Evolutionary conservation across 2,888 invertebrate genomes (phyloP).

Genomic region (Furcula furcula): DNA sequence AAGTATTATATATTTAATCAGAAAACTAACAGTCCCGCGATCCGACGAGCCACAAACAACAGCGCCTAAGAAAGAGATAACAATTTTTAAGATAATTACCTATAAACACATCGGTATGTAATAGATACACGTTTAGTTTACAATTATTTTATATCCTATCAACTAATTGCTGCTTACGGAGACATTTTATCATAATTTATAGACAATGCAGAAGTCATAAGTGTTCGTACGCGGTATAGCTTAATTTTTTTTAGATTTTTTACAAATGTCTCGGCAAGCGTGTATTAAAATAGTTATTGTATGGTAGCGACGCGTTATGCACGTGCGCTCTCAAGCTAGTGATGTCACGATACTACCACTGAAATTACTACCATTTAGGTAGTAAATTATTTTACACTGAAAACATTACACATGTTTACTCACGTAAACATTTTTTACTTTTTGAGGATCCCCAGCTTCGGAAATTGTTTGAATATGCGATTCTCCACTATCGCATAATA

Average conservation of each 20-base stretch:
- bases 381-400: slow-evolving; percentile 18
- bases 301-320: slow-evolving; percentile 46
- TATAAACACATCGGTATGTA: slow-evolving; percentile 65
- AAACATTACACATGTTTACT: slow-evolving; percentile 1
- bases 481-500: too few relatives aligned
- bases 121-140: slow-evolving; percentile 61
- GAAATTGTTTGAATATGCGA: neutral
- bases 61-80: slow-evolving; percentile 81
- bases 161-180: slow-evolving; percentile 51
- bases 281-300: slow-evolving; percentile 61
- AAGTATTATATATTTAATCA: too few relatives aligned
- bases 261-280: slow-evolving; percentile 55
- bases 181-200: slow-evolving; percentile 36
- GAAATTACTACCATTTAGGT: slow-evolving; percentile 27
- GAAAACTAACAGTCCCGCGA: slow-evolving; percentile 47
- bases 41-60: slow-evolving; percentile 67
- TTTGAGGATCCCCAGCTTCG: neutral
- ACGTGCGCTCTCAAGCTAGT: slow-evolving; percentile 37
- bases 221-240: slow-evolving; percentile 26
- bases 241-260: slow-evolving; percentile 12
- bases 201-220: slow-evolving; percentile 25
- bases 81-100: slow-evolving; percentile 73
- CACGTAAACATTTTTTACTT: slow-evolving; percentile 1
- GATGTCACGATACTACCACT: slow-evolving; percentile 37
- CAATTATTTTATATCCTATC: slow-evolving; percentile 46